Conservation (phyloP, 1,140 invertebrate species). For the Maniola jurtina region DNA sequence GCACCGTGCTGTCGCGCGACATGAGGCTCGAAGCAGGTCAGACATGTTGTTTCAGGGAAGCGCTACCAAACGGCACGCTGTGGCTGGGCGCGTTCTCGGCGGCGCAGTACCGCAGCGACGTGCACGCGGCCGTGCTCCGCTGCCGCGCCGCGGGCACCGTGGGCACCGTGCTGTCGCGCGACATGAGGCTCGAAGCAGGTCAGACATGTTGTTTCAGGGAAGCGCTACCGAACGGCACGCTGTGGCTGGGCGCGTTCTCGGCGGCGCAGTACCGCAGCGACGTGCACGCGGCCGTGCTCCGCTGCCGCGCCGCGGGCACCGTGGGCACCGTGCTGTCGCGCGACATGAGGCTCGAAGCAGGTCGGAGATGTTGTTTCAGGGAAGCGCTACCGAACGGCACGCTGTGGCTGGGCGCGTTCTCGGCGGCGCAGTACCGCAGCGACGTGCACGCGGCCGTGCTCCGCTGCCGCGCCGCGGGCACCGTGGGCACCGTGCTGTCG, state of each 20-base stretch:
- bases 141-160: too few species aligned
- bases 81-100: not conserved
- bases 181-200: too few species aligned
- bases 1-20: too few species aligned
- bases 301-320: constrained; percentile 83
- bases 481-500: constrained; percentile 83
- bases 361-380: constrained; percentile 64
- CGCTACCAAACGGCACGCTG: too few species aligned
- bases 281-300: constrained; percentile 83
- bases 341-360: constrained; percentile 82
- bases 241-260: constrained; percentile 82
- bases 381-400: constrained; percentile 82
- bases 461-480: constrained; percentile 84
- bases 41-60: constrained; percentile 63
- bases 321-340: constrained; percentile 84
- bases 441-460: constrained; percentile 84
- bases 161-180: too few species aligned
- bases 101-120: not conserved
- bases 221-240: constrained; percentile 82
- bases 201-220: constrained; percentile 62
- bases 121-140: not conserved
- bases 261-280: constrained; percentile 82
- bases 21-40: too few species aligned
- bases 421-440: constrained; percentile 81
- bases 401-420: constrained; percentile 82